These are phyloP conservation scores for Diadophis punctatus DNA, from an alignment of 2,113 vertebrate species.

Conservation along the genomic window DNA sequence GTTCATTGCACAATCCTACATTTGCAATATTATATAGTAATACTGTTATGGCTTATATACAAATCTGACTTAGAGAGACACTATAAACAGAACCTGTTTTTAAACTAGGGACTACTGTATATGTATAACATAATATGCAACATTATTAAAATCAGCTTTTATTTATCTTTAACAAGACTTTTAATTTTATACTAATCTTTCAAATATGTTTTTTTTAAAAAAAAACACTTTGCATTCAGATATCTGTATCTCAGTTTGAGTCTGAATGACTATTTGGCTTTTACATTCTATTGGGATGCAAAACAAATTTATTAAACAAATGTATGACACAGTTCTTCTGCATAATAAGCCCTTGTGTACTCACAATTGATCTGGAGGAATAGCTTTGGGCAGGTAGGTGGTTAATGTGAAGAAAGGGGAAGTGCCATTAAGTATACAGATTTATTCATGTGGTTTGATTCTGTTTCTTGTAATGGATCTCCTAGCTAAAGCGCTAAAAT, in stretches of 20 bases:
- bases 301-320: neutral
- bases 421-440: neutral
- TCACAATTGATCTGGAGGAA: neutral
- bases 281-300: neutral
- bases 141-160: neutral
- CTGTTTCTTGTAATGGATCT: neutral
- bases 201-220: neutral
- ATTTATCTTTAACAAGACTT: neutral
- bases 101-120: neutral
- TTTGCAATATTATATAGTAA: neutral
- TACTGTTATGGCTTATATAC: neutral
- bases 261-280: neutral
- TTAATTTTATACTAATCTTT: neutral
- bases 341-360: neutral
- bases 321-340: neutral
- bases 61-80: neutral
- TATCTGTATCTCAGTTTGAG: neutral
- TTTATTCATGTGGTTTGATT: neutral
- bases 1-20: neutral
- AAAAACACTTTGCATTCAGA: neutral
- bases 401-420: neutral
- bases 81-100: neutral
- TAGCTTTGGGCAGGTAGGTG: neutral
- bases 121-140: neutral
- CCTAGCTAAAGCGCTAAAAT: neutral